Evolutionary conservation across 2,113 vertebrate genomes (phyloP).

Genomic region (Craseonycteris thonglongyai): DNA sequence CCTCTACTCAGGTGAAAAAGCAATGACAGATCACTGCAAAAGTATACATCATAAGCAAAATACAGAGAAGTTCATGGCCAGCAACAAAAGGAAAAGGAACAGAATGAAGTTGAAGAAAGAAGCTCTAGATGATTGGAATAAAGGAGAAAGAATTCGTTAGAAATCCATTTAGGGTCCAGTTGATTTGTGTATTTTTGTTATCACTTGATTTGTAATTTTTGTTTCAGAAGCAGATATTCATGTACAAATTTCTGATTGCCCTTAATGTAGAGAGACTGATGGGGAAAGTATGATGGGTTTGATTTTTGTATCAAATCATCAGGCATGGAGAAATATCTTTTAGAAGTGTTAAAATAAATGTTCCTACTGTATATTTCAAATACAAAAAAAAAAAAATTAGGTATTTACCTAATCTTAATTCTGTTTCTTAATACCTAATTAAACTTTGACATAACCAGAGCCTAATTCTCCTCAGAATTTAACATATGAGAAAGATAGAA

Average conservation of each 20-base stretch:
- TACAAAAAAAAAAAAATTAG: too few species aligned
- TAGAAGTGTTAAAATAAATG: constrained; percentile 77
- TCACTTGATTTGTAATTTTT: constrained; percentile 62
- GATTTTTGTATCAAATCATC: constrained; percentile 62
- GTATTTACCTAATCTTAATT: not conserved
- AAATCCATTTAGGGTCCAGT: constrained; percentile 73
- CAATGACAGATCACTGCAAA: constrained; percentile 83
- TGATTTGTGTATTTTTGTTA: constrained; percentile 72
- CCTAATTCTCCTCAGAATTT: not conserved
- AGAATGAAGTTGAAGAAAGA: constrained; percentile 62
- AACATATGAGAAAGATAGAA: not conserved
- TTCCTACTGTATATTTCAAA: constrained; percentile 77
- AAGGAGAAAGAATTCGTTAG: constrained; percentile 32
- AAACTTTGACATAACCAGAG: not conserved
- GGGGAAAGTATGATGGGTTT: constrained; percentile 63
- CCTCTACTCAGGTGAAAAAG: constrained; percentile 79
- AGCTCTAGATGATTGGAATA: constrained; percentile 74
- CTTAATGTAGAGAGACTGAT: constrained; percentile 53
- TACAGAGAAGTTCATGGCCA: constrained; percentile 83
- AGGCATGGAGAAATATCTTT: constrained; percentile 58
- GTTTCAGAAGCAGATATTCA: constrained; percentile 54
- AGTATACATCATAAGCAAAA: constrained; percentile 79
- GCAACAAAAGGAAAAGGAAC: constrained; percentile 71
- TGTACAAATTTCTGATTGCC: constrained; percentile 68
- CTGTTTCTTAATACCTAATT: not conserved